Conservation (phyloP, 2,888 invertebrate species). For the Graphium colonna region DNA sequence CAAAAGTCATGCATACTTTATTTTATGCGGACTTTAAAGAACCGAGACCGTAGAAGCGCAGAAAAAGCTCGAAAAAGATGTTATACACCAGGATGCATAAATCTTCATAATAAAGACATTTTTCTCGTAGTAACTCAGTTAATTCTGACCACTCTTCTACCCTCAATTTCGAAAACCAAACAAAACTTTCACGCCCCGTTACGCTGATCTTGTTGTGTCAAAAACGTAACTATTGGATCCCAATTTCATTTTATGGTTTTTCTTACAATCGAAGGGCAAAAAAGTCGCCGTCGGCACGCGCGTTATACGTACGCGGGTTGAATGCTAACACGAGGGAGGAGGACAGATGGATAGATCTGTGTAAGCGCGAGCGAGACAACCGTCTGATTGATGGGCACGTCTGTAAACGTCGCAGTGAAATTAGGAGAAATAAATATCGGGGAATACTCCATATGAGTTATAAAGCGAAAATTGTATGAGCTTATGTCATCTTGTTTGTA, state of each 20-base stretch:
- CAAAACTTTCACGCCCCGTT: neutral
- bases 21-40: too few species aligned
- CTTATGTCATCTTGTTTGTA: neutral
- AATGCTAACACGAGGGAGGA: constrained; percentile 52
- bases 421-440: constrained; percentile 69
- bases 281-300: constrained; percentile 65
- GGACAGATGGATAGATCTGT: constrained; percentile 35
- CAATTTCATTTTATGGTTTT: constrained; percentile 64
- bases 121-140: too few species aligned
- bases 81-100: too few species aligned
- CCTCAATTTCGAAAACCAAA: too few species aligned
- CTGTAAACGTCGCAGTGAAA: constrained; percentile 65
- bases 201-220: neutral
- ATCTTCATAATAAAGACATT: too few species aligned
- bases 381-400: constrained; percentile 62
- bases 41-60: too few species aligned
- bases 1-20: too few species aligned
- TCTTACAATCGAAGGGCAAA: constrained; percentile 59
- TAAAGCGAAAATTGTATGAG: constrained; percentile 35
- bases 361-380: constrained; percentile 38
- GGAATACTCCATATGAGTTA: constrained; percentile 40
- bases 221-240: constrained; percentile 31
- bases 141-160: too few species aligned
- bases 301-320: constrained; percentile 58
- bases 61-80: too few species aligned